Evolutionary conservation across 2,888 invertebrate genomes (phyloP).

Genomic region (Formica aserva): DNA sequence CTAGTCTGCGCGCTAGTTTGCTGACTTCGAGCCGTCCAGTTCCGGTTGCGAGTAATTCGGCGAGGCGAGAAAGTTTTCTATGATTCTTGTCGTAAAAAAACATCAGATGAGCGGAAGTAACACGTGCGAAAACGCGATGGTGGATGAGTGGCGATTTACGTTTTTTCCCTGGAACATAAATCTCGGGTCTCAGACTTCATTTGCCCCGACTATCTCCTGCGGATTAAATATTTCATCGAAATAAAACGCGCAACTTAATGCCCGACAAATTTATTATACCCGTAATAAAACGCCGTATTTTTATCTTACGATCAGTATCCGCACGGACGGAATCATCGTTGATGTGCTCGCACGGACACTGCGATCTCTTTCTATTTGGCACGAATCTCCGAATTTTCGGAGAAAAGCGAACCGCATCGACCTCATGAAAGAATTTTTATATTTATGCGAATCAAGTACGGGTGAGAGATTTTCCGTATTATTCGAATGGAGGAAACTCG

Average conservation of each 20-base stretch:
- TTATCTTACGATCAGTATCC: slow-evolving; percentile 27
- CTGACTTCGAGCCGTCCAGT: slow-evolving; percentile 39
- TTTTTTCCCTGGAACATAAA: slow-evolving; percentile 35
- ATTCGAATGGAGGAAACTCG: slow-evolving; percentile 35
- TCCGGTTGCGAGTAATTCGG: slow-evolving; percentile 25
- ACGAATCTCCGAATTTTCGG: slow-evolving; percentile 29
- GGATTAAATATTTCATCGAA: slow-evolving; percentile 30
- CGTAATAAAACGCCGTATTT: slow-evolving; percentile 36
- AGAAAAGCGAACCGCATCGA: slow-evolving; percentile 35
- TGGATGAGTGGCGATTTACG: not conserved
- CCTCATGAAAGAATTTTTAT: slow-evolving; percentile 39
- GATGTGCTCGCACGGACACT: slow-evolving; percentile 2
- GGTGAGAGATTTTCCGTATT: slow-evolving; percentile 10
- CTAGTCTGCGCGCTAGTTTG: not conserved
- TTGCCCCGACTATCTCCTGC: slow-evolving; percentile 16
- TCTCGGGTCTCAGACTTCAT: slow-evolving; percentile 29
- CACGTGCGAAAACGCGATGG: slow-evolving; percentile 8
- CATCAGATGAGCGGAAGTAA: not conserved
- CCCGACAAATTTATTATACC: slow-evolving; percentile 2
- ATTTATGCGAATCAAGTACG: slow-evolving; percentile 22
- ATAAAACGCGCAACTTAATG: slow-evolving; percentile 19
- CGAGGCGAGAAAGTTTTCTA: slow-evolving; percentile 24
- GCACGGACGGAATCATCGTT: not conserved
- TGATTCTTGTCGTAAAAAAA: slow-evolving; percentile 10
- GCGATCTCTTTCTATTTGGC: slow-evolving; percentile 32